phyloP scores from a whole-genome alignment of 2,888 invertebrate genomes.

The Archips xylosteana region DNA sequence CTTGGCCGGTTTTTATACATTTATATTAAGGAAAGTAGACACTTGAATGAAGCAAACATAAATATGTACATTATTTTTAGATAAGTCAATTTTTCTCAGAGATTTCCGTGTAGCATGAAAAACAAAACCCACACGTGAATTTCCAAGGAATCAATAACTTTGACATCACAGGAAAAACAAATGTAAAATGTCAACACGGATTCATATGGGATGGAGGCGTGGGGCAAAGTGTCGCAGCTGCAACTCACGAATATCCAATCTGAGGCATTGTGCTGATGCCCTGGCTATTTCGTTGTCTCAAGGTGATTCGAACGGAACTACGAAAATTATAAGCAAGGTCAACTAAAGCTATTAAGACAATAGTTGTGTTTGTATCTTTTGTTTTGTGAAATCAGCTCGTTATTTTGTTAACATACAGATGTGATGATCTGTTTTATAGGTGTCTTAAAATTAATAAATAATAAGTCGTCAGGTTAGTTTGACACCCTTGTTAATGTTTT shows the following conservation, averaged over 20 bases:
- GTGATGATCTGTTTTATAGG: background rate
- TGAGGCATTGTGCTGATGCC: background rate
- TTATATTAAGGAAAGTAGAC: background rate
- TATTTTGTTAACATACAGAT: background rate
- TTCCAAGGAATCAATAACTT: background rate
- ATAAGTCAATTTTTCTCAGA: background rate
- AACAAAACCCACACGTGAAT: background rate
- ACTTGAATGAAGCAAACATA: background rate
- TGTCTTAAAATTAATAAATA: no score
- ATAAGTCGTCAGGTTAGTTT: no score
- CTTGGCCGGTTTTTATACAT: no score
- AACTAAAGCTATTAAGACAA: background rate
- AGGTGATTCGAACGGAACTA: conserved; percentile 6
- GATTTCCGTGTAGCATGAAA: background rate
- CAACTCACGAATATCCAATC: background rate
- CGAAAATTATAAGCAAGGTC: background rate
- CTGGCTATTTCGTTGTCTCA: background rate
- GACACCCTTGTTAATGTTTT: no score
- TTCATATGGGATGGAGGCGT: background rate
- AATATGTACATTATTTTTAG: background rate
- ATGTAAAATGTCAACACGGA: conserved; percentile 4
- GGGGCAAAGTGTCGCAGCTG: conserved; percentile 6
- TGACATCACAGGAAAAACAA: conserved; percentile 2
- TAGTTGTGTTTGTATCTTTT: background rate
- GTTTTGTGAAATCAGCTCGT: background rate